Evolutionary conservation across 2,797 vertebrate genomes (phyloP).

Genomic region (Sphenodon punctatus): DNA sequence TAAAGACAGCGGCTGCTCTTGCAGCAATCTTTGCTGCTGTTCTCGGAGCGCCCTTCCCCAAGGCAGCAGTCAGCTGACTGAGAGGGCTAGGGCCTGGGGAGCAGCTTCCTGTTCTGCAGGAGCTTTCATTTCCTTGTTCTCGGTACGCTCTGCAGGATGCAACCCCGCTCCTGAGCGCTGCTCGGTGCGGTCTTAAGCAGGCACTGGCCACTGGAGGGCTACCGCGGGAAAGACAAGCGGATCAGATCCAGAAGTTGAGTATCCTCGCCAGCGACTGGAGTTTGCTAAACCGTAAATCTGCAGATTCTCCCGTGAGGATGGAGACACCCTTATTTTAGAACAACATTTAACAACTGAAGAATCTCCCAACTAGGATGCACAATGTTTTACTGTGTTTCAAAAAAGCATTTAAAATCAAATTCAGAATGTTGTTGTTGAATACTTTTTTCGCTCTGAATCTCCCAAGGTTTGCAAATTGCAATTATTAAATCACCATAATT

Average conservation of each 20-base stretch:
- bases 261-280: not conserved
- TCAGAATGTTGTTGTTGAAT: too few relatives aligned
- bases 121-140: not conserved
- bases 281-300: not conserved
- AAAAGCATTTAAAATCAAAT: not conserved
- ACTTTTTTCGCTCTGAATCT: too few relatives aligned
- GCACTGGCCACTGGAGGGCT: too few relatives aligned
- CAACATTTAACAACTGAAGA: not conserved
- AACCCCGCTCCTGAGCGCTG: accelerated
- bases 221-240: not conserved
- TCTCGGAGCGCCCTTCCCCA: not conserved
- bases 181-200: too few relatives aligned
- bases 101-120: not conserved
- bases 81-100: accelerated
- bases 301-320: not conserved
- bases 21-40: accelerated
- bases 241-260: not conserved
- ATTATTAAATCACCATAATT: too few relatives aligned
- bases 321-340: not conserved
- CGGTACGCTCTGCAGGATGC: not conserved
- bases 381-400: not conserved
- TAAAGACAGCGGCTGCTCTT: accelerated
- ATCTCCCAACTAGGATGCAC: not conserved
- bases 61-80: constrained; percentile 36
- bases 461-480: too few relatives aligned